A percentile compares a stretch with the other conserved stretches of the same genome.
These are phyloP conservation scores for Ceratothoa steindachneri DNA, from an alignment of 2,888 invertebrate genomes.

Conservation along the genomic window DNA sequence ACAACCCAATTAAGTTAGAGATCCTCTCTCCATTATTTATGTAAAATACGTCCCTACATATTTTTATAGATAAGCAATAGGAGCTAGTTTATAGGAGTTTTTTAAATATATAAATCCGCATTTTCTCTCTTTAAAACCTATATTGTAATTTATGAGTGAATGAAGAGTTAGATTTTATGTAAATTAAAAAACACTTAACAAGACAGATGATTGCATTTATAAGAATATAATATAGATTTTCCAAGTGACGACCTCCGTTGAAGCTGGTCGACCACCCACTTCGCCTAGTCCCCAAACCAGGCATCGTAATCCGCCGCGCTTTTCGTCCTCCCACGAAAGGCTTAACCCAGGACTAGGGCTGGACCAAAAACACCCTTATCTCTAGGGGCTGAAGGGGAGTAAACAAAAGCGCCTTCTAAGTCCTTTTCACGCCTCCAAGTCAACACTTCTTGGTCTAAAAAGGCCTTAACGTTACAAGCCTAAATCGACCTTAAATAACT, in stretches of 20 bases:
- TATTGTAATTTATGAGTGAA: slow-evolving; percentile 1
- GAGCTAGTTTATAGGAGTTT: neutral
- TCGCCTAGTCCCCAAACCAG: neutral
- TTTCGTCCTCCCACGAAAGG: neutral
- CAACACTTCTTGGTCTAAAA: neutral
- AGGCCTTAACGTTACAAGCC: neutral
- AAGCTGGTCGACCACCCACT: neutral
- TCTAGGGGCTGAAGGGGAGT: neutral
- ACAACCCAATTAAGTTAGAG: neutral
- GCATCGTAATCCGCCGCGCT: neutral
- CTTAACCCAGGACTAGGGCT: neutral
- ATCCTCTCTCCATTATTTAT: neutral
- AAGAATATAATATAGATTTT: slow-evolving; percentile 13
- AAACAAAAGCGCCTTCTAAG: neutral
- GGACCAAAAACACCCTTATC: neutral
- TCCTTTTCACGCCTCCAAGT: slow-evolving; percentile 1
- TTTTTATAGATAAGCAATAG: neutral
- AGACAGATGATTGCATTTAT: slow-evolving; percentile 6
- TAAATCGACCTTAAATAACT: neutral
- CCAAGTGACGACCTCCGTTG: neutral
- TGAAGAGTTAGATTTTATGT: neutral
- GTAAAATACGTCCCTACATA: neutral
- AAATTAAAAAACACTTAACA: neutral
- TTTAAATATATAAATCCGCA: neutral
- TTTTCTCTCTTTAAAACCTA: neutral